Evolutionary conservation across 92 coral and sea anemone genomes (phyloP), one percentile per base, ranked within the genome.

Genomic region (Isaurus tuberculatus): DNA sequence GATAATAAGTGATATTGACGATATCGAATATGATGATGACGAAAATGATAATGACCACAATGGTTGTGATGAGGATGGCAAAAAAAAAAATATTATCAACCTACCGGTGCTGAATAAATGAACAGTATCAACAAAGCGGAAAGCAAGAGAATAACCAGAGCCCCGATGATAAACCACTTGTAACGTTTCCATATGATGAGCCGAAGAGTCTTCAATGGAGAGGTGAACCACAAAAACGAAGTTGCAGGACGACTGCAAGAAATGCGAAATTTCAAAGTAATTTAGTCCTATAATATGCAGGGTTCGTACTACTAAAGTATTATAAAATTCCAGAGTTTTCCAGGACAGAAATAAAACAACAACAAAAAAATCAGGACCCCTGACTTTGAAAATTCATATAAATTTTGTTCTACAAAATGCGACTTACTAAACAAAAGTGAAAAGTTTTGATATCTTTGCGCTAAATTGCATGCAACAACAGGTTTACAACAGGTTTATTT

Each of bases 191-290:
- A 87, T 22, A 87, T 87, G 69, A 87, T 87, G 79, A 63, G 72
- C 11, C 70, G 67, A 43, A 87, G 77, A 9, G 90, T 81, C 51
- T 65, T 73, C 63, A 85, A 83, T 22, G 90, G 90, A 33, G 90
- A 87, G 19, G 87, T 82, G 68, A 87, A 85, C 86, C 84, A 87
- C 66, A 87, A 63, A 63, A 87, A 87, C 19, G 90, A 87, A 15
- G 90, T 87, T 61, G 90, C 87, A 1, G 90, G 90, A 66, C 90
- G 90, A 15, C 90, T 87, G 26, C 1, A 75, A 72, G 53, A 65
- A 64, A 30, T 49, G 1, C 9, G 4, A 61, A 67, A 30, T 19
- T 49, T 53, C 22, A 66, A 7, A 8, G 7, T 31, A 4, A 3
- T 29, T 5, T 28, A 23, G 44, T 53, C 20, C 61, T 17, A 14